These are phyloP conservation scores for Syrrhaptes paradoxus DNA, from an alignment of 2,113 vertebrate species.

Conservation along the genomic window DNA sequence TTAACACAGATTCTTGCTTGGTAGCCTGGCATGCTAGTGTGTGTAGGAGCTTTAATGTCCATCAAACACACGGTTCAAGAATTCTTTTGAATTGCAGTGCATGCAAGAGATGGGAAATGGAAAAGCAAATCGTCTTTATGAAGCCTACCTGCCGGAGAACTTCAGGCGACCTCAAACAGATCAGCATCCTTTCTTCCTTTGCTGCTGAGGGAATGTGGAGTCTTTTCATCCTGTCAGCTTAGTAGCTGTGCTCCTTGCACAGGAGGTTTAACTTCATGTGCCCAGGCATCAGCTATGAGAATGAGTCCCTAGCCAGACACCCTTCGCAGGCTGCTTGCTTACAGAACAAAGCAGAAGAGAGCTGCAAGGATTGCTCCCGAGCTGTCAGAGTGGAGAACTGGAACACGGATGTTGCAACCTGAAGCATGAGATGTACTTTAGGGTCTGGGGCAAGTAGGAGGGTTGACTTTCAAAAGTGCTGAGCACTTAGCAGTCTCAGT, in stretches of 20 bases:
- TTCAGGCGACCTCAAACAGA: conserved; percentile 94
- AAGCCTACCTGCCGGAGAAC: conserved; percentile 94
- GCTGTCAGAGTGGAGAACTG: background rate
- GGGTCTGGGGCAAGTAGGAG: background rate
- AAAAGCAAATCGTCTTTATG: conserved; percentile 93
- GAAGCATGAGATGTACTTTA: background rate
- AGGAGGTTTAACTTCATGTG: background rate
- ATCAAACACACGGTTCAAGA: fast-evolving
- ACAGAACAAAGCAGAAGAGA: background rate
- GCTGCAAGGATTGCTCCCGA: background rate
- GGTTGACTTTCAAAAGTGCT: background rate
- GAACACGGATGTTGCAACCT: background rate
- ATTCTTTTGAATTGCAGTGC: conserved; percentile 76
- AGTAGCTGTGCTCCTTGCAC: background rate
- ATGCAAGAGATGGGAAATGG: conserved; percentile 98
- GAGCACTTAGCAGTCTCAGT: background rate
- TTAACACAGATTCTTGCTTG: background rate
- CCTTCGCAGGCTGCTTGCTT: background rate
- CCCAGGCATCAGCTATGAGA: background rate
- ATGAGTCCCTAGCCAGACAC: background rate
- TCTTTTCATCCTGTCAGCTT: background rate
- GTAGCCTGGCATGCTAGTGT: background rate
- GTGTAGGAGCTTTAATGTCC: background rate
- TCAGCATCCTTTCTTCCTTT: conserved; percentile 82
- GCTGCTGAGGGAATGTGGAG: background rate